Evolutionary conservation across 1,140 invertebrate species (phyloP), one percentile per base, ranked within the genome.

Genomic region (Drosophila gunungcola): DNA sequence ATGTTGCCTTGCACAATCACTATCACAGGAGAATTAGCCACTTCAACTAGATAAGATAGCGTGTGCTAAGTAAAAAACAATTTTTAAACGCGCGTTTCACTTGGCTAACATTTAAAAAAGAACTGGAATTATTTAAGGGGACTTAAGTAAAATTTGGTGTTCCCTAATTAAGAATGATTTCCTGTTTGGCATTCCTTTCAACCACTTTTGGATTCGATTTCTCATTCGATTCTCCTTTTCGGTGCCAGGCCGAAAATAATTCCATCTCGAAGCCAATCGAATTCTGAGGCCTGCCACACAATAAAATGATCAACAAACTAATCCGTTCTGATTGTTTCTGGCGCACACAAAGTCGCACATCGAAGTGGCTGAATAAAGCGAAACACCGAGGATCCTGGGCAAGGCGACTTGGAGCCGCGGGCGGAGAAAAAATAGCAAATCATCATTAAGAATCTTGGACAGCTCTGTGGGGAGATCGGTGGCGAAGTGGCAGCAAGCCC

Each of bases 251-350:
- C 55, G 52, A 45, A 55, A 25, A 54, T 45, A 12, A 29, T 64
- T 25, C 32, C 29, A 27, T 48, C 45, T 48, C n/a, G 21, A 36
- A 34, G 25, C 41, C 45, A 55, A 68, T 49, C 38, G 54, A 45
- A 73, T 29, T 48, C 52, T 36, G 34, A 32, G 55, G 39, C 43
- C 60, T 58, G 80, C 49, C 76, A 63, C 54, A 74, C 72, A 84
- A 80, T 89, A 89, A 88, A 88, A 67, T 88, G 73, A 89, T 88
- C 84, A 89, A 88, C 84, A 89, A 84, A 89, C 85, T 89, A 89
- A 88, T 88, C 80, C 80, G 67, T 69, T 84, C 27, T 69, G 84
- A 88, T 88, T 88, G 80, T 78, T 89, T 84, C 63, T 67, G 74
- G 56, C 42, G 38, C 55, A 58, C 34, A 56, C 73, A 61, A 41